Conservation (phyloP, 2,888 invertebrate species). For the Polyploca ridens region DNA sequence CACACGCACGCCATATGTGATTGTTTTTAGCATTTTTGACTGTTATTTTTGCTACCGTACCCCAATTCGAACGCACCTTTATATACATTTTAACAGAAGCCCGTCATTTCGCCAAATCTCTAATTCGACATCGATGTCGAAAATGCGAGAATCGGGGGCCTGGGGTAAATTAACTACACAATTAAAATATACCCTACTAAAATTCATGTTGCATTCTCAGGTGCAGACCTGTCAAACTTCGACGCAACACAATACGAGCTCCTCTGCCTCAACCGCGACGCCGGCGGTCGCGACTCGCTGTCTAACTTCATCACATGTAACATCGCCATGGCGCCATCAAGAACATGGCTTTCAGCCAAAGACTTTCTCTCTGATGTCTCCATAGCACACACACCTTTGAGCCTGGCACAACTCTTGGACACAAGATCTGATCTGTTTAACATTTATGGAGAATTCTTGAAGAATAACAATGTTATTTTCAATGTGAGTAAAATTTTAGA, state of each 20-base stretch:
- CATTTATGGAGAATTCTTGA: slow-evolving; percentile 86
- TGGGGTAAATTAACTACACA: too few species aligned
- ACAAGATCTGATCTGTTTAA: slow-evolving; percentile 85
- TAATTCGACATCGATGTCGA: too few species aligned
- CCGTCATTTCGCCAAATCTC: too few species aligned
- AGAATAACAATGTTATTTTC: slow-evolving; percentile 79
- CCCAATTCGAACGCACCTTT: too few species aligned
- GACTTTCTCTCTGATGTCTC: slow-evolving; percentile 84
- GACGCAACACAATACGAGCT: slow-evolving; percentile 84
- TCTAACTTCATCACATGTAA: slow-evolving; percentile 85
- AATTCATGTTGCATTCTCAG: slow-evolving; percentile 54
- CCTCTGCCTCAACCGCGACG: slow-evolving; percentile 83
- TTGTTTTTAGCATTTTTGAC: too few species aligned
- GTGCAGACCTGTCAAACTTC: slow-evolving; percentile 83
- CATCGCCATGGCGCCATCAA: slow-evolving; percentile 86
- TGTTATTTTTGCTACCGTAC: too few species aligned
- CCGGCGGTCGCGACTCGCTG: slow-evolving; percentile 81
- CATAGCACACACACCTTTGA: slow-evolving; percentile 86
- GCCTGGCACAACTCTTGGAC: slow-evolving; percentile 82
- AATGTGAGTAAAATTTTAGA: slow-evolving; percentile 59
- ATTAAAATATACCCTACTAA: background rate
- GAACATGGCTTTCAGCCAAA: slow-evolving; percentile 79
- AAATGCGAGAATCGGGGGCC: too few species aligned
- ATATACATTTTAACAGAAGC: too few species aligned
- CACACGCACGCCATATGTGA: too few species aligned